Evolutionary conservation across 2,888 invertebrate genomes (phyloP).

Genomic region (Coelopa pilipes): DNA sequence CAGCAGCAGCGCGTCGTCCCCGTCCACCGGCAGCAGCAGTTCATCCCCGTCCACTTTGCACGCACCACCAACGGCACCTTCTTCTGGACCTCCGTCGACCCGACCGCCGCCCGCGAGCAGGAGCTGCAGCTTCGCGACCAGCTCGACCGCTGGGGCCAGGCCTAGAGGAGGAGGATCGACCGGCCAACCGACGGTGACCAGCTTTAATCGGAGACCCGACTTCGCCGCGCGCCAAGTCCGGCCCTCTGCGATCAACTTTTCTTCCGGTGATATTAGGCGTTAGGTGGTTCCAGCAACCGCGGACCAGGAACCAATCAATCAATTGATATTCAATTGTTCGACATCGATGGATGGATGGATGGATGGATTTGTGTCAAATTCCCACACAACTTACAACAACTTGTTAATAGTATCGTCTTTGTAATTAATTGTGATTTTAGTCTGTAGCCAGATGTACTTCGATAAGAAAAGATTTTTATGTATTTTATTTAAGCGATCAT

Average conservation of each 20-base stretch:
- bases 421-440: conserved; percentile 44
- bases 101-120: conserved; percentile 32
- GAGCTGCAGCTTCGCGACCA: conserved; percentile 53
- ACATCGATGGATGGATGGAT: neutral
- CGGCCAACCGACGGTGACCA: conserved; percentile 45
- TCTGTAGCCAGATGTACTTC: conserved; percentile 9
- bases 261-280: conserved; percentile 60
- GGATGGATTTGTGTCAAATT: conserved; percentile 45
- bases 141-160: conserved; percentile 63
- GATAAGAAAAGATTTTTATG: conserved; percentile 1
- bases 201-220: conserved; percentile 57
- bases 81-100: conserved; percentile 77
- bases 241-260: conserved; percentile 26
- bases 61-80: conserved; percentile 83
- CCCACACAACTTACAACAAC: conserved; percentile 16
- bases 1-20: conserved; percentile 66
- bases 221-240: conserved; percentile 38
- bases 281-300: conserved; percentile 46
- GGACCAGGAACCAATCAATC: conserved; percentile 47
- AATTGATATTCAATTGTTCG: conserved; percentile 54
- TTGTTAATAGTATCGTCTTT: conserved; percentile 44
- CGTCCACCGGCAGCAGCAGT: conserved; percentile 58
- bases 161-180: conserved; percentile 45
- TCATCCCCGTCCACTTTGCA: conserved; percentile 79
- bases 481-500: conserved; percentile 53